Percentiles rank a stretch among this genome's conserved stretches.
phyloP scores from a whole-genome alignment of 1,140 invertebrate genomes.

The Drosophila simulans region DNA sequence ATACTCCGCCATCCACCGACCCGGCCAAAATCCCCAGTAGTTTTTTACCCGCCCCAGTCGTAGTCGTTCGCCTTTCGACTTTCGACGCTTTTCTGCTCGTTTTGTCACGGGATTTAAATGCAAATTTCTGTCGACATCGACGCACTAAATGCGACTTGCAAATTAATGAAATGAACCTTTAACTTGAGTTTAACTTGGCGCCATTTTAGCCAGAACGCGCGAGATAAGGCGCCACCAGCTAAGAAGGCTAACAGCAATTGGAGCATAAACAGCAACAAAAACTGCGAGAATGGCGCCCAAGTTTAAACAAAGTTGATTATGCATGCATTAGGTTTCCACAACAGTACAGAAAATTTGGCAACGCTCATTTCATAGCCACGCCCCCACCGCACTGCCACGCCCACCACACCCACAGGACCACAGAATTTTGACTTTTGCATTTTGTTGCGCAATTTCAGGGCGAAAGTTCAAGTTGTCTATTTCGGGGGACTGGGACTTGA shows the following conservation, averaged over 20 bases:
- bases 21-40: conserved; percentile 17
- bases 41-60: conserved; percentile 13
- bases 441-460: conserved; percentile 78
- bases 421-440: conserved; percentile 79
- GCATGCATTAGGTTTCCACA: conserved; percentile 80
- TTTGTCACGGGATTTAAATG: conserved; percentile 80
- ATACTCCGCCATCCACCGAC: conserved; percentile 11
- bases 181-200: conserved; percentile 82
- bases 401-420: conserved; percentile 1
- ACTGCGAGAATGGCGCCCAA: conserved; percentile 66
- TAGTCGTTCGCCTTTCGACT: conserved; percentile 18
- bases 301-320: conserved; percentile 83
- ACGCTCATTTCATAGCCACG: conserved; percentile 76
- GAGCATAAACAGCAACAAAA: conserved; percentile 65
- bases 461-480: conserved; percentile 76
- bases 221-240: conserved; percentile 72
- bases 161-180: conserved; percentile 84
- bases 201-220: conserved; percentile 60
- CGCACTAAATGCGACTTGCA: conserved; percentile 83
- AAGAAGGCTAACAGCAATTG: conserved; percentile 61
- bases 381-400: conserved; percentile 5
- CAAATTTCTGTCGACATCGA: conserved; percentile 79
- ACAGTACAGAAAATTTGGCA: conserved; percentile 73
- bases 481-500: conserved; percentile 9
- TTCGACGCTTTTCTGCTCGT: conserved; percentile 70